A percentile compares a stretch with the other conserved stretches of the same genome.
Conservation (phyloP, 2,113 vertebrate species). For the Labrus mixtus region DNA sequence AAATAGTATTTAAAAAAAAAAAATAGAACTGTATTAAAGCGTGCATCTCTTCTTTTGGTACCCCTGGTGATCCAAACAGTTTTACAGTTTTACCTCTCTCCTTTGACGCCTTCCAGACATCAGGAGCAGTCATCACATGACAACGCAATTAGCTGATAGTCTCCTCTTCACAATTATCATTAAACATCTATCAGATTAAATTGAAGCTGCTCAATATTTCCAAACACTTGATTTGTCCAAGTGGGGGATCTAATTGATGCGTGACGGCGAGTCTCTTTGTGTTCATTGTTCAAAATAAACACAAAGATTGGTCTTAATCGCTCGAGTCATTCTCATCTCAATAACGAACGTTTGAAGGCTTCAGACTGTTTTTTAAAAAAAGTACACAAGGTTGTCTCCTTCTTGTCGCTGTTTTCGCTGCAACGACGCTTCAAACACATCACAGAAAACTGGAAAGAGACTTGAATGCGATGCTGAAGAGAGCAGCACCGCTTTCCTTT, state of each 20-base stretch:
- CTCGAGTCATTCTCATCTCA: conserved; percentile 37
- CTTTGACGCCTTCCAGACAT: too few species aligned
- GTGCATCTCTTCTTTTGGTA: too few species aligned
- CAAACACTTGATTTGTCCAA: conserved; percentile 64
- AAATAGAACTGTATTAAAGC: too few species aligned
- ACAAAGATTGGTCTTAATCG: conserved; percentile 51
- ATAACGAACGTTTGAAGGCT: conserved; percentile 20
- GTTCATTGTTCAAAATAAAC: conserved; percentile 38
- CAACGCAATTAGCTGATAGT: too few species aligned
- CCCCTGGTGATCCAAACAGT: too few species aligned
- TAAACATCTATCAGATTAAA: conserved; percentile 71
- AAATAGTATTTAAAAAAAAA: too few species aligned
- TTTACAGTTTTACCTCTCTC: too few species aligned
- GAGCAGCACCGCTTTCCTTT: background rate
- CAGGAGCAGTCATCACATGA: too few species aligned
- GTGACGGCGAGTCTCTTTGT: conserved; percentile 13
- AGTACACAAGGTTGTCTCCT: conserved; percentile 1
- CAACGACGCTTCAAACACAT: background rate
- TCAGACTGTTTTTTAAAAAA: background rate
- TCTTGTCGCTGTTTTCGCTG: background rate
- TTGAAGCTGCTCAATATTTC: conserved; percentile 35
- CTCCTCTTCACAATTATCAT: conserved; percentile 59
- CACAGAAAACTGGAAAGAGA: background rate
- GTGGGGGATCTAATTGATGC: conserved; percentile 18
- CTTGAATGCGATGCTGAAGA: conserved; percentile 14